phyloP scores from a whole-genome alignment of 2,797 vertebrate species.

The Pseudotriccus pelzelni region DNA sequence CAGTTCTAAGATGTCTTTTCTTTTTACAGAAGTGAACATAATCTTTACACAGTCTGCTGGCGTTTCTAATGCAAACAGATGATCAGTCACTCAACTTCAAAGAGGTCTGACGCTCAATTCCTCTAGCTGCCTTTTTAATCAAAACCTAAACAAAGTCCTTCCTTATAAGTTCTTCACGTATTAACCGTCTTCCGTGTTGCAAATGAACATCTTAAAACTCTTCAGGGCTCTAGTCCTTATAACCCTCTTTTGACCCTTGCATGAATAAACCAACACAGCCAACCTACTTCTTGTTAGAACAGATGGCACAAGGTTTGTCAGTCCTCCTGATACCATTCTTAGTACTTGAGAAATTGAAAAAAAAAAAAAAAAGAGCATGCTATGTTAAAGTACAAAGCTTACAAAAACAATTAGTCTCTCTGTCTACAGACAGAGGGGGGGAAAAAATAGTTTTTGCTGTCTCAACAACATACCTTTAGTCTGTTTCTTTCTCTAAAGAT shows the following conservation, averaged over 20 bases:
- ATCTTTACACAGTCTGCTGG: not conserved
- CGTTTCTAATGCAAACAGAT: not conserved
- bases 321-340: not conserved
- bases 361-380: not conserved
- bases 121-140: not conserved
- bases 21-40: not conserved
- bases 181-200: not conserved
- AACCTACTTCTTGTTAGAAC: not conserved
- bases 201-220: not conserved
- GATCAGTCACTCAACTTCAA: not conserved
- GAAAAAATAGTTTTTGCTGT: not conserved
- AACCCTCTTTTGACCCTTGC: not conserved
- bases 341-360: not conserved
- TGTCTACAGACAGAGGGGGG: not conserved
- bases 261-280: not conserved
- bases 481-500: not conserved
- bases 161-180: not conserved
- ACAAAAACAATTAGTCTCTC: not conserved
- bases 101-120: not conserved
- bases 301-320: not conserved
- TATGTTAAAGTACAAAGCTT: not conserved
- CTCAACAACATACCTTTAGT: not conserved
- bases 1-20: not conserved
- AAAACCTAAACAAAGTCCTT: not conserved
- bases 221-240: not conserved